A percentile compares a stretch with the other conserved stretches of the same genome.
Evolutionary conservation across 2,113 vertebrate genomes (phyloP).

Genomic region (Aptenodytes patagonicus): DNA sequence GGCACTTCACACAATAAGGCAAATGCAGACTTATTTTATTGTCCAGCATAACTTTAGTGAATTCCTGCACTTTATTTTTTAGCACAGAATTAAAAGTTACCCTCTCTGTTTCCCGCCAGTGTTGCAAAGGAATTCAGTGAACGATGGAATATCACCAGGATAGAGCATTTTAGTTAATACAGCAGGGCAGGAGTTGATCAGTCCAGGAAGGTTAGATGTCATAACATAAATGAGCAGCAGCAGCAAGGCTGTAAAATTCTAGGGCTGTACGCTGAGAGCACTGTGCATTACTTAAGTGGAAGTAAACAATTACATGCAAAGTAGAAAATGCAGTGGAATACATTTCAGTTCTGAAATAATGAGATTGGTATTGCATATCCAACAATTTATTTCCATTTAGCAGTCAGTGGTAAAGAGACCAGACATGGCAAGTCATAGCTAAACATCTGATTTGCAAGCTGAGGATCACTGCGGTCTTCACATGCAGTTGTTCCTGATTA

Average conservation of each 20-base stretch:
- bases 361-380: neutral
- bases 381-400: neutral
- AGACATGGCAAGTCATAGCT: neutral
- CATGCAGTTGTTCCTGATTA: neutral
- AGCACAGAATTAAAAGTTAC: neutral
- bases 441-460: conserved; percentile 12
- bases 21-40: neutral
- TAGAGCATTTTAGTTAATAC: neutral
- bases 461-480: neutral
- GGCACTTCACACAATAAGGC: neutral
- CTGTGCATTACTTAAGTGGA: neutral
- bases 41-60: neutral
- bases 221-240: neutral
- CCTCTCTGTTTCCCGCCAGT: neutral
- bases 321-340: neutral
- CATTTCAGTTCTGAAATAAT: neutral
- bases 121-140: neutral
- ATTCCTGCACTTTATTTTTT: neutral
- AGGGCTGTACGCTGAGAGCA: neutral
- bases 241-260: neutral
- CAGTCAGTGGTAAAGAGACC: neutral
- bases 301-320: neutral
- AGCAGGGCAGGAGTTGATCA: neutral
- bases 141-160: neutral
- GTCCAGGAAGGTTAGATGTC: neutral